Conservation (phyloP, 2,888 invertebrate genomes). For the Polydrusus cervinus region DNA sequence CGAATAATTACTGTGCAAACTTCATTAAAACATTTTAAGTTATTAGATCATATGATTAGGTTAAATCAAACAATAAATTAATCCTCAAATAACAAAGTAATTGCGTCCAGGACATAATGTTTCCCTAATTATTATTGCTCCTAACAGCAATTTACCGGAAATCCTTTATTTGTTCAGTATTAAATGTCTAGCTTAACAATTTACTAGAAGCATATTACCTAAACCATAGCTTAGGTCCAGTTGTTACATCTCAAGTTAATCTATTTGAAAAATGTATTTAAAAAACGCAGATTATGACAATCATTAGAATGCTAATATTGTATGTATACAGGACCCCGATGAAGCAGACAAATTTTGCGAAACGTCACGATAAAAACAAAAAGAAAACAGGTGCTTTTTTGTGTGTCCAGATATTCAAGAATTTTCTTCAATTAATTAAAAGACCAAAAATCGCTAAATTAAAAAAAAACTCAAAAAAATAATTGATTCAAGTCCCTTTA, state of each 20-base stretch:
- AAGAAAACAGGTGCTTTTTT: no score
- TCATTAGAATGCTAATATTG: no score
- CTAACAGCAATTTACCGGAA: slow-evolving; percentile 6
- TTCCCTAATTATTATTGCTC: neutral
- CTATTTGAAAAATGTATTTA: neutral
- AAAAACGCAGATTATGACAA: neutral
- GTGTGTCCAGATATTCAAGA: no score
- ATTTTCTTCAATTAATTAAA: no score
- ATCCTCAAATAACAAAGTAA: slow-evolving; percentile 6
- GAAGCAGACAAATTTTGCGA: no score
- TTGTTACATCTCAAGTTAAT: slow-evolving; percentile 16
- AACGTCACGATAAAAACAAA: no score
- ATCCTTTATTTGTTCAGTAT: slow-evolving; percentile 7
- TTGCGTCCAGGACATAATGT: neutral
- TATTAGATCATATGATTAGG: neutral
- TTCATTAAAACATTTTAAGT: neutral
- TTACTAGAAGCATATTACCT: slow-evolving; percentile 22
- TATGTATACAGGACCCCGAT: no score
- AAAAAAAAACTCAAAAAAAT: no score
- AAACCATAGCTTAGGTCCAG: neutral
- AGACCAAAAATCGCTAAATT: no score
- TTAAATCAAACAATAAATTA: neutral
- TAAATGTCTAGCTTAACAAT: slow-evolving; percentile 6
- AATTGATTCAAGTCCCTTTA: no score
- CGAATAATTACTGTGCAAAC: slow-evolving; percentile 10